Evolutionary conservation across 2,113 vertebrate genomes (phyloP), one percentile per base, ranked within the genome.

Genomic region (Upupa epops): DNA sequence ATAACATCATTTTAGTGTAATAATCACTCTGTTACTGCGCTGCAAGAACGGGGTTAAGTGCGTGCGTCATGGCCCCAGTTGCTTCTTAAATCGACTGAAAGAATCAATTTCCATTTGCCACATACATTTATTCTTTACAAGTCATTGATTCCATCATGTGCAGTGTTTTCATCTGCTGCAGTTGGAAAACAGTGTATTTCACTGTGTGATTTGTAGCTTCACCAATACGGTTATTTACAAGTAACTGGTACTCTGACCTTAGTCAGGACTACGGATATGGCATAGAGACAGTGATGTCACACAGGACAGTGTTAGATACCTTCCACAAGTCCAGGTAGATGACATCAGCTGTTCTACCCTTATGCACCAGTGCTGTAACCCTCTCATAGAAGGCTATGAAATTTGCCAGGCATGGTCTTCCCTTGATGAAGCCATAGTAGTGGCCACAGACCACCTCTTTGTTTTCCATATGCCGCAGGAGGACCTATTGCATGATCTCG

Each of bases 31-130:
- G 49, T 69, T 65, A 56, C 54, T 42, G 19, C 66, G 31, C 7
- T 40, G 81, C 31, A 69, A 90, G 28, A 65, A 63, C 63, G 64
- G 70, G 65, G 46, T 88, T 84, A 87, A 75, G 17, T 1, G 3
- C 32, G 21, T 32, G 60, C 1, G 1, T 81, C 71, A 75, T 64
- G 77, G 46, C 21, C 36, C 26, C 65, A 14, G 48, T 61, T 89
- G 78, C 40, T 90, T 74, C 81, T 78, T 60, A 93, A 42, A 86
- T 59, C 54, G 68, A 65, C 48, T n/a, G 60, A 74, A 94, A 42
- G 28, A 90, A 85, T 95, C 72, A 58, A 91, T 94, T 91, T 85
- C 55, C 40, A 25, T 88, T 95, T 93, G 52, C 87, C 72, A 73
- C 46, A 46, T 28, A 40, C 31, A 20, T 93, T 88, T 91, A 17